phyloP scores from a whole-genome alignment of 1,140 invertebrate genomes.

The Pseudomyrmex gracilis region DNA sequence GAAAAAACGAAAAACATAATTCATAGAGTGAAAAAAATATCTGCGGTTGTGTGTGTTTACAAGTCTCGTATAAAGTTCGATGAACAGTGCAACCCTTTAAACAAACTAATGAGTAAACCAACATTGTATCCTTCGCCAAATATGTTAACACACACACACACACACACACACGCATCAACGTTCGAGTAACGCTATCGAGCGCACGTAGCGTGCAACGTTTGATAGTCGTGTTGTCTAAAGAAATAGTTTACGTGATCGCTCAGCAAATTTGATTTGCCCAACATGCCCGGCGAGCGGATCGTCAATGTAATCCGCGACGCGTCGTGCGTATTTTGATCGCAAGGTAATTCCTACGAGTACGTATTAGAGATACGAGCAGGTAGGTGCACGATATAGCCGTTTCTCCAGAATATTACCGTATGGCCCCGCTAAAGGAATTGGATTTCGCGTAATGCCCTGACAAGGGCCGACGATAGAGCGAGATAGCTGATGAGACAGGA shows the following conservation, averaged over 20 bases:
- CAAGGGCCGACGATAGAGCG: constrained; percentile 52
- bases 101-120: neutral
- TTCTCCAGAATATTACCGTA: constrained; percentile 72
- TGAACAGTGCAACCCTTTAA: neutral
- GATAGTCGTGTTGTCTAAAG: constrained; percentile 28
- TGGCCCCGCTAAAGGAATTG: constrained; percentile 72
- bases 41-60: too few species aligned
- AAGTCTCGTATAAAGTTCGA: too few species aligned
- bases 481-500: constrained; percentile 52
- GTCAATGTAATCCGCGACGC: constrained; percentile 43
- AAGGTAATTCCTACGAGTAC: constrained; percentile 8
- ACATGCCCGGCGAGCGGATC: constrained; percentile 25
- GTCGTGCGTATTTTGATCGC: constrained; percentile 28
- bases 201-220: neutral
- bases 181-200: neutral
- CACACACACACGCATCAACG: too few species aligned
- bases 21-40: too few species aligned
- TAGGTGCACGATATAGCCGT: constrained; percentile 41
- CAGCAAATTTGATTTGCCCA: constrained; percentile 32
- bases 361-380: too few species aligned
- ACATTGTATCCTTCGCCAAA: constrained; percentile 8
- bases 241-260: constrained; percentile 43
- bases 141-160: neutral
- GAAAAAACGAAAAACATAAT: too few species aligned
- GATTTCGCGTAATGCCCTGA: constrained; percentile 72